Percentiles rank a stretch among this genome's conserved stretches.
phyloP scores from a whole-genome alignment of 1,140 invertebrate species.

The Apis dorsata region DNA sequence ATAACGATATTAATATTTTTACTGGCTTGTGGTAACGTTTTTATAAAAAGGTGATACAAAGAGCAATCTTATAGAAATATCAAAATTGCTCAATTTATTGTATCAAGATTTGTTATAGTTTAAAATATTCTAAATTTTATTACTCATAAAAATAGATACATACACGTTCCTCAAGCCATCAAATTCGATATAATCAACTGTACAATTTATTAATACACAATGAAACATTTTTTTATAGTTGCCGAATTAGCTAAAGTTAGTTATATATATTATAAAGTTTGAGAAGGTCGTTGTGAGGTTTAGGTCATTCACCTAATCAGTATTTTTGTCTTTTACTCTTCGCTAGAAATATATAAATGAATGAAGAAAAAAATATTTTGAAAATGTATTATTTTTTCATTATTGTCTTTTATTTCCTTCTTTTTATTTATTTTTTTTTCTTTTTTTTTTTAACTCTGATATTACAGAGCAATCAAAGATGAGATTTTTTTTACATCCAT shows the following conservation, averaged over 20 bases:
- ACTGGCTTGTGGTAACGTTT: slow-evolving; percentile 52
- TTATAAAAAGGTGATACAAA: slow-evolving; percentile 51
- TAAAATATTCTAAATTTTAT: slow-evolving; percentile 49
- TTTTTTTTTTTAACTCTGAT: background rate
- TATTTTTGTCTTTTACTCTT: background rate
- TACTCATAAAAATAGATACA: slow-evolving; percentile 23
- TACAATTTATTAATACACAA: background rate
- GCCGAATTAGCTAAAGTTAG: background rate
- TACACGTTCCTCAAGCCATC: slow-evolving; percentile 33
- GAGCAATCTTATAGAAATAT: slow-evolving; percentile 57
- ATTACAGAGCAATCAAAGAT: slow-evolving; percentile 10
- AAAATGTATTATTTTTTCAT: background rate
- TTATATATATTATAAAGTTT: background rate
- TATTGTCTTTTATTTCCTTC: no score
- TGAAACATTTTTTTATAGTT: slow-evolving; percentile 13
- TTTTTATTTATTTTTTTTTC: background rate
- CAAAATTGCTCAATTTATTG: slow-evolving; percentile 55
- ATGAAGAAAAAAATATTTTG: background rate
- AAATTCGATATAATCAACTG: background rate
- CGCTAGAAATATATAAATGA: background rate
- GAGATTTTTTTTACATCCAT: background rate
- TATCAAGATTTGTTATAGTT: slow-evolving; percentile 48
- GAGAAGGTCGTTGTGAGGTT: background rate
- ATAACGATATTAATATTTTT: slow-evolving; percentile 42
- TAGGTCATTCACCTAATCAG: background rate